Conservation (phyloP, 2,113 vertebrate genomes). For the Corythornis cristatus region DNA sequence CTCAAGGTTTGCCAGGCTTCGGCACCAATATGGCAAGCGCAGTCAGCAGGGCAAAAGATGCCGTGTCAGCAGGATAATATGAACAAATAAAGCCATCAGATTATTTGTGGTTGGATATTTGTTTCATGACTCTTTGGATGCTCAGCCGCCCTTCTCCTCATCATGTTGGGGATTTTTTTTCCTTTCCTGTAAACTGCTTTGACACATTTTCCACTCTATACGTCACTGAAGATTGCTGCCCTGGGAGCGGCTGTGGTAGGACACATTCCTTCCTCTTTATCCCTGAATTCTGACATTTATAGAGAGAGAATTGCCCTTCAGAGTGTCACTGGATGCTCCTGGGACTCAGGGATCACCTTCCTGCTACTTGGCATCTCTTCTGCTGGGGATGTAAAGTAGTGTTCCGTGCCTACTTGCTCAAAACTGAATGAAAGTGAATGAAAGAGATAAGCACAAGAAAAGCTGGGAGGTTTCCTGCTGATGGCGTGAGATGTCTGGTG, state of each 20-base stretch:
- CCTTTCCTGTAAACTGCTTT: not conserved
- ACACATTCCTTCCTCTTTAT: conserved; percentile 11
- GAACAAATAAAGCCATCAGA: conserved; percentile 32
- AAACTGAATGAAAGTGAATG: not conserved
- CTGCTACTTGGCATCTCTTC: not conserved
- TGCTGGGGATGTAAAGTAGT: not conserved
- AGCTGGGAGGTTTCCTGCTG: not conserved
- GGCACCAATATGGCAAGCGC: rapidly evolving
- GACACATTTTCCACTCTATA: conserved; percentile 21
- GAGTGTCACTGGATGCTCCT: rapidly evolving
- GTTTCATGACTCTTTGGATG: conserved; percentile 50
- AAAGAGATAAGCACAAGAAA: not conserved
- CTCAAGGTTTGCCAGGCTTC: not conserved
- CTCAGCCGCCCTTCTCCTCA: conserved; percentile 2
- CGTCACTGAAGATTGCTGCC: conserved; percentile 4
- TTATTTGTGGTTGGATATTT: conserved; percentile 65
- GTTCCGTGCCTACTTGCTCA: not conserved
- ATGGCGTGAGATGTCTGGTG: not conserved
- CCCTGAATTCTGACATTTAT: not conserved
- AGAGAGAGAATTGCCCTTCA: not conserved
- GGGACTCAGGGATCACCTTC: not conserved
- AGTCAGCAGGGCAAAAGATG: not conserved
- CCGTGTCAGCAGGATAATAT: not conserved
- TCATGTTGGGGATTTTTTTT: not conserved
- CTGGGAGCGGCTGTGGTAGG: not conserved